Percentiles rank a stretch among this genome's conserved stretches.
These are phyloP conservation scores for Diogma glabrata DNA, from an alignment of 2,888 invertebrate genomes.

Conservation along the genomic window DNA sequence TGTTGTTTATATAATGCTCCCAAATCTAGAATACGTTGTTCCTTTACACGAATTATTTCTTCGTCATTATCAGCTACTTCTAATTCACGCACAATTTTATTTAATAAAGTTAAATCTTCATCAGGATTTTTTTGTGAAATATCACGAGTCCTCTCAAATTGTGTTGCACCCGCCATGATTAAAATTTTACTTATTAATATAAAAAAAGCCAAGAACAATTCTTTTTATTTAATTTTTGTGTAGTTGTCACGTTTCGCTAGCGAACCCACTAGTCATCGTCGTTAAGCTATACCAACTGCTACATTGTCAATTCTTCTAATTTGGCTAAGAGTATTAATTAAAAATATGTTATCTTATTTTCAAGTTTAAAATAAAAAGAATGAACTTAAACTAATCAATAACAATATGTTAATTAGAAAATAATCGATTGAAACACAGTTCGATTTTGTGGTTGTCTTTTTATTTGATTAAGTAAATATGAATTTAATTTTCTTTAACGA, in stretches of 20 bases:
- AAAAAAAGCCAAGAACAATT: conserved; percentile 6
- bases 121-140: conserved; percentile 62
- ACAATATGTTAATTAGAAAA: no score
- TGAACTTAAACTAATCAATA: no score
- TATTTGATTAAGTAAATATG: neutral
- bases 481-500: neutral
- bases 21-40: conserved; percentile 86
- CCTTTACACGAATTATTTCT: conserved; percentile 81
- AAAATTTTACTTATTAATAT: no score
- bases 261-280: conserved; percentile 6
- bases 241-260: conserved; percentile 6
- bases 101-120: conserved; percentile 60
- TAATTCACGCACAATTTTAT: conserved; percentile 67
- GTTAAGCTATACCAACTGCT: neutral
- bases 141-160: conserved; percentile 75
- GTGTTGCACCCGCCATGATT: conserved; percentile 77
- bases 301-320: no score
- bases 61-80: conserved; percentile 73
- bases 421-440: no score
- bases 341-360: no score
- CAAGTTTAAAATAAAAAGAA: no score
- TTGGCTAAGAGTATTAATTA: no score
- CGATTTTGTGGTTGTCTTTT: no score
- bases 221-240: conserved; percentile 6
- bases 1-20: conserved; percentile 87